Evolutionary conservation across 2,113 vertebrate genomes (phyloP).

Genomic region (Talpa occidentalis): DNA sequence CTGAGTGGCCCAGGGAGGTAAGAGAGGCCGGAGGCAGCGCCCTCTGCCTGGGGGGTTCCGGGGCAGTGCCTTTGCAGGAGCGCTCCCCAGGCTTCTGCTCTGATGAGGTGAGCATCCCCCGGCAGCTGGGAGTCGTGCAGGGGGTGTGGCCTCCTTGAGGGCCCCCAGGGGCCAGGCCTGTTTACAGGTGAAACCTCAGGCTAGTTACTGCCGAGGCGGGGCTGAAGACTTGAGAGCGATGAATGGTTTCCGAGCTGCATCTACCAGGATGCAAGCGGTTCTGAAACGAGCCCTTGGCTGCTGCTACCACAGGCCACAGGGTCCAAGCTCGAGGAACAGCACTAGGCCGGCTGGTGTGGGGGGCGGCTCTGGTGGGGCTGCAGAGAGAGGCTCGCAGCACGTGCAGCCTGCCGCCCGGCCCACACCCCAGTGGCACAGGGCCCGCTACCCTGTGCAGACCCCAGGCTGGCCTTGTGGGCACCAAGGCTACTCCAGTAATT

Average conservation of each 20-base stretch:
- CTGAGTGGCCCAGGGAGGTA: neutral
- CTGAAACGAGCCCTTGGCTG: no score
- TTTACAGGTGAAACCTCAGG: neutral
- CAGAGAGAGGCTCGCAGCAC: no score
- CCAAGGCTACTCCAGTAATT: no score
- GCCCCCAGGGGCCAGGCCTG: accelerated
- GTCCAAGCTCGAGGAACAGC: no score
- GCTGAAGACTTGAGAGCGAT: neutral
- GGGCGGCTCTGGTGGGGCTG: no score
- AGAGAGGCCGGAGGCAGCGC: accelerated
- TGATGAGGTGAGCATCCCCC: accelerated
- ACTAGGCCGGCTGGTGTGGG: no score
- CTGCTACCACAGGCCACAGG: no score
- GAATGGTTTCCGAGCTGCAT: neutral
- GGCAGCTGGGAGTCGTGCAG: accelerated
- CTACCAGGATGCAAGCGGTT: accelerated
- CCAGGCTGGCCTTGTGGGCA: no score
- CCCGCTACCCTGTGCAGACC: no score
- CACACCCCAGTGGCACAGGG: no score
- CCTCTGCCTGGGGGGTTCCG: neutral
- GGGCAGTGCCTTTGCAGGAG: neutral
- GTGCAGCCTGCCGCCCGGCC: no score
- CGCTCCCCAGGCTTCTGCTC: accelerated
- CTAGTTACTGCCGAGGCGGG: no score
- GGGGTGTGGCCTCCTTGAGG: accelerated